phyloP scores from a whole-genome alignment of 2,113 vertebrate species.

The Ariopsis seemanni region DNA sequence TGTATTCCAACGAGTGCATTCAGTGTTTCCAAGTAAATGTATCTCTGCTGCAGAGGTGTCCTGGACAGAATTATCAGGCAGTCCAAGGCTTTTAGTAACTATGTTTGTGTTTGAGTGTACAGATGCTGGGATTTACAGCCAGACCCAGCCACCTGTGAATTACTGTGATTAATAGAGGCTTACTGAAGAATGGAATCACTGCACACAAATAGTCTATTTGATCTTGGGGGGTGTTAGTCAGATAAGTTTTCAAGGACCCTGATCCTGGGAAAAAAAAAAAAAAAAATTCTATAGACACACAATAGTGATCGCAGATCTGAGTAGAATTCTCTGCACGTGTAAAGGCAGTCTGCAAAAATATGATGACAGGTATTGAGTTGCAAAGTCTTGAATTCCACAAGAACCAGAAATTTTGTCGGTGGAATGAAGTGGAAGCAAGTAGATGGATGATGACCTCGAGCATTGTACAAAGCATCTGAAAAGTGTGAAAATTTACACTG shows the following conservation, averaged over 20 bases:
- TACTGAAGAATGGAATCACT: constrained; percentile 60
- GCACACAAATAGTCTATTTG: constrained; percentile 65
- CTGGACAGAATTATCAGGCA: constrained; percentile 59
- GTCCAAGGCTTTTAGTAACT: constrained; percentile 66
- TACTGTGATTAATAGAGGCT: constrained; percentile 64
- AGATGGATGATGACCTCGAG: background rate
- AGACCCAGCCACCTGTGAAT: constrained; percentile 54
- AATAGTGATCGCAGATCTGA: constrained; percentile 52
- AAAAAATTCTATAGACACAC: constrained; percentile 50
- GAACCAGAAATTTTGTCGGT: background rate
- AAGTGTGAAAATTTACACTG: background rate
- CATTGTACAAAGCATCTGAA: background rate
- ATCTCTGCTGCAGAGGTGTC: constrained; percentile 46
- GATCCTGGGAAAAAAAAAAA: constrained; percentile 61
- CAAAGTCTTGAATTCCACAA: background rate
- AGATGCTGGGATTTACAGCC: constrained; percentile 54
- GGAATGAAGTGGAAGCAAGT: background rate
- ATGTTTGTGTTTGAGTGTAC: constrained; percentile 60
- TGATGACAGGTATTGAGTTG: background rate
- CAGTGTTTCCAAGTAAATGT: constrained; percentile 55
- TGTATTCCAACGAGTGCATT: constrained; percentile 48
- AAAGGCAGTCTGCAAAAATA: constrained; percentile 42
- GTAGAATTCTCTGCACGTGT: background rate
- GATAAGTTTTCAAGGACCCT: constrained; percentile 7
- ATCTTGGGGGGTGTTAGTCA: too few species aligned